These are phyloP conservation scores for Platysternon megacephalum DNA, from an alignment of 2,113 vertebrate genomes.

Conservation along the genomic window DNA sequence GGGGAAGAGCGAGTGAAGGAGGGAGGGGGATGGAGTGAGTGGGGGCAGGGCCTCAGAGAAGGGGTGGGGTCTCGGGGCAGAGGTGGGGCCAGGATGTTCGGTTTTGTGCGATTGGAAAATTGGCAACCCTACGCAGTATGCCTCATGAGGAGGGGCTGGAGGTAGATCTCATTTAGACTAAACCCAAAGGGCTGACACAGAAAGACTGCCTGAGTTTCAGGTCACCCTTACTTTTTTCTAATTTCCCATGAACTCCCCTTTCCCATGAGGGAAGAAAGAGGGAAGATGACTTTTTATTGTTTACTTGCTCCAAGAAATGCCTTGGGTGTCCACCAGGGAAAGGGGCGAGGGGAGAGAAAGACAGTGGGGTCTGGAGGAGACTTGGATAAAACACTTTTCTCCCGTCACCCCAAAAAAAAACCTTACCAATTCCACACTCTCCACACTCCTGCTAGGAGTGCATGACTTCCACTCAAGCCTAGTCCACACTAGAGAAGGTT, in stretches of 20 bases:
- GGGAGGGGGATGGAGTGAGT: too few species aligned
- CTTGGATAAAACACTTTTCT: slow-evolving; percentile 25
- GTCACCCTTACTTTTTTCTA: background rate
- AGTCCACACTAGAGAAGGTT: background rate
- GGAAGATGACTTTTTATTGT: background rate
- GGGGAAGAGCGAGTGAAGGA: too few species aligned
- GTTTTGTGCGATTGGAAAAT: too few species aligned
- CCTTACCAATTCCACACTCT: slow-evolving; percentile 32
- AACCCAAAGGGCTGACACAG: background rate
- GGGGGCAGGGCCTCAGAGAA: too few species aligned
- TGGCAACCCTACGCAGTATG: background rate
- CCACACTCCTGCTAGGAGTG: background rate
- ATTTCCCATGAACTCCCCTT: background rate
- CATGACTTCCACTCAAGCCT: slow-evolving; percentile 32
- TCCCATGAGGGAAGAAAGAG: background rate
- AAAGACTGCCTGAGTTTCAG: background rate
- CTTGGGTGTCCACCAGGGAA: background rate
- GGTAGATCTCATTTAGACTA: background rate
- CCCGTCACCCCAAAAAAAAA: background rate
- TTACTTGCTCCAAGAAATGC: background rate
- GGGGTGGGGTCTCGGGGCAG: too few species aligned
- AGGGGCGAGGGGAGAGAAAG: background rate
- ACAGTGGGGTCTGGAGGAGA: background rate
- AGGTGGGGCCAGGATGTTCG: too few species aligned
- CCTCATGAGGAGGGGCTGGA: background rate